These are phyloP conservation scores for Hylyphantes graminicola DNA, from an alignment of 1,140 invertebrate genomes.

Conservation along the genomic window DNA sequence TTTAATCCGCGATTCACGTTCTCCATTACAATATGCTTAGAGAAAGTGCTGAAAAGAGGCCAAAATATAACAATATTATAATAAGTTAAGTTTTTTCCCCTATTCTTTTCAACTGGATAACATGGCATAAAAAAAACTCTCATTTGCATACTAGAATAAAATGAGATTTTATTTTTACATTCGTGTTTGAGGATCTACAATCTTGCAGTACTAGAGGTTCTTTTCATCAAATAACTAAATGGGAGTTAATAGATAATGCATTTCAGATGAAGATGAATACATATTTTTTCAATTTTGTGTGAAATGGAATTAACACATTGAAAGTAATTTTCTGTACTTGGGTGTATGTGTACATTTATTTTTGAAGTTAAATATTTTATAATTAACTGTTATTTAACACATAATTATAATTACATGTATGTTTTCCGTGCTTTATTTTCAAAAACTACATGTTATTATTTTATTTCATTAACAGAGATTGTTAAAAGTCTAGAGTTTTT, in stretches of 20 bases:
- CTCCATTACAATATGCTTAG: slow-evolving; percentile 39
- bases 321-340: background rate
- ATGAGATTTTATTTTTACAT: background rate
- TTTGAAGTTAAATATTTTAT: no score
- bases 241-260: background rate
- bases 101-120: background rate
- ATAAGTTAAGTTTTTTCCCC: slow-evolving; percentile 28
- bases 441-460: no score
- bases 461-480: no score
- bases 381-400: no score
- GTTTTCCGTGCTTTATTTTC: no score
- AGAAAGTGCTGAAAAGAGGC: slow-evolving; percentile 2
- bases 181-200: no score
- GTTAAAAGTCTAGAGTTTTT: no score
- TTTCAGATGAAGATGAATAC: background rate
- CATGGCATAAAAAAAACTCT: slow-evolving; percentile 30
- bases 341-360: background rate
- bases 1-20: slow-evolving; percentile 37
- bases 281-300: background rate
- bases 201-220: no score
- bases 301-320: background rate
- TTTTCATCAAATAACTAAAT: no score
- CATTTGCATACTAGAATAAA: slow-evolving; percentile 48
- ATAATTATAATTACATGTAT: no score
- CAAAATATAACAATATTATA: background rate